A percentile compares a stretch with the other conserved stretches of the same genome.
Conservation (phyloP, 2,113 vertebrate species). For the Rhodinocichla rosea region DNA sequence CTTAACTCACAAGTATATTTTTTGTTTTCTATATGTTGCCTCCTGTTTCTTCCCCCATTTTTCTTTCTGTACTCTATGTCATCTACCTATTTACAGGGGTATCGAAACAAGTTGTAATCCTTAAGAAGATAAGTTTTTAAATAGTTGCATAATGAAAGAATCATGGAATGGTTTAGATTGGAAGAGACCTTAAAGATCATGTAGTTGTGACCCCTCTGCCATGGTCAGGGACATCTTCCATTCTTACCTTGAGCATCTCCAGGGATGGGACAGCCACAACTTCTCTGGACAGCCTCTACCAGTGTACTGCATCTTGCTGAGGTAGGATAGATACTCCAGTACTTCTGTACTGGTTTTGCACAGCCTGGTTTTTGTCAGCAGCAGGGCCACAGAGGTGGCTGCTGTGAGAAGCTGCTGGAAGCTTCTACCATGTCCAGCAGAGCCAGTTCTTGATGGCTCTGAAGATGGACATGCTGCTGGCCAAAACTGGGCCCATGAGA, state of each 20-base stretch:
- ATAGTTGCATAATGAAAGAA: not conserved
- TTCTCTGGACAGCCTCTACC: not conserved
- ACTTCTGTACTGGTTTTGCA: not conserved
- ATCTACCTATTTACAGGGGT: not conserved
- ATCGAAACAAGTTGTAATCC: not conserved
- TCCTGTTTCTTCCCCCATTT: not conserved
- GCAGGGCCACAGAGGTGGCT: not conserved
- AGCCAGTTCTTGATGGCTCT: too few relatives aligned
- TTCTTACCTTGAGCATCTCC: not conserved
- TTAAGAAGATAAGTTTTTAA: not conserved
- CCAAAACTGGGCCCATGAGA: not conserved
- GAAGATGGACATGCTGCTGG: not conserved
- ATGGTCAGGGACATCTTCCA: not conserved
- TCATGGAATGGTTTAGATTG: not conserved
- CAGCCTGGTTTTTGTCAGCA: not conserved
- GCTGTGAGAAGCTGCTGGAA: not conserved
- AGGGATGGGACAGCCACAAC: not conserved
- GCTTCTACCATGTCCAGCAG: not conserved
- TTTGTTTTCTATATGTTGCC: not conserved
- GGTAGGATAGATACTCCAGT: not conserved
- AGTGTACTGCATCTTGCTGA: not conserved
- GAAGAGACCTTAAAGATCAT: not conserved
- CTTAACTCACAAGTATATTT: not conserved
- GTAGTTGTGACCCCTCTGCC: not conserved
- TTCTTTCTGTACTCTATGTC: not conserved